Evolutionary conservation across 2,797 vertebrate species (phyloP), one percentile per base, ranked within the genome.

Genomic region (Melanotaenia nigrans): DNA sequence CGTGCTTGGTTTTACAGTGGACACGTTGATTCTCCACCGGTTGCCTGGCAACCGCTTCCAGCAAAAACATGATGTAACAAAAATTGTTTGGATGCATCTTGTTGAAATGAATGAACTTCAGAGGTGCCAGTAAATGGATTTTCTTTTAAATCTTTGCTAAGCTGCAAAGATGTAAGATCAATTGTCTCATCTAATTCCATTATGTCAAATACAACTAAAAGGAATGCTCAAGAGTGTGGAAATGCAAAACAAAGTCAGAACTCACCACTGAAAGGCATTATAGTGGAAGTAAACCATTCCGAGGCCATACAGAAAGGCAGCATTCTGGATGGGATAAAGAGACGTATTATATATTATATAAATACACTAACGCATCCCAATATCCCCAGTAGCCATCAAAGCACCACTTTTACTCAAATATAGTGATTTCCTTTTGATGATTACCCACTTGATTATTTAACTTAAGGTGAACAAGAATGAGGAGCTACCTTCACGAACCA

Each of bases 281-380:
- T 99, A 99, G 97, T 99, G 97, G 96, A 99, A 99, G 96, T 99
- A 99, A 94, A 99, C 97, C 97, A 99, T 97, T 94, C 98, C 98
- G 91, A 99, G 97, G 94, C 98, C 98, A 90, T 99, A 99, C 92
- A 99, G 97, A 97, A 99, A 99, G 96, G 97, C 96, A 96, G 97
- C 97, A 97, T 99, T 99, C 98, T 99, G 94, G 42, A 91, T 90
- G 14, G 51, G 35, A 55, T 8, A 18, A 68, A 76, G 30, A 79
- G 25, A 71, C 4, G 18, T 5, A 36, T 2, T 53, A 64, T 28
- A 55, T 10, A 10, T 61, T 49, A 49, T 2, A 61, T 18, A 9
- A 25, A 32, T 20, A 36, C 7, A 36, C 35, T 36, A 36, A 36
- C 35, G 11, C 8, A 36, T 36, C 35, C 35, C 35, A 36, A 36